Conservation (phyloP, 2,113 vertebrate genomes). For the Chaetorhynchus papuensis region DNA sequence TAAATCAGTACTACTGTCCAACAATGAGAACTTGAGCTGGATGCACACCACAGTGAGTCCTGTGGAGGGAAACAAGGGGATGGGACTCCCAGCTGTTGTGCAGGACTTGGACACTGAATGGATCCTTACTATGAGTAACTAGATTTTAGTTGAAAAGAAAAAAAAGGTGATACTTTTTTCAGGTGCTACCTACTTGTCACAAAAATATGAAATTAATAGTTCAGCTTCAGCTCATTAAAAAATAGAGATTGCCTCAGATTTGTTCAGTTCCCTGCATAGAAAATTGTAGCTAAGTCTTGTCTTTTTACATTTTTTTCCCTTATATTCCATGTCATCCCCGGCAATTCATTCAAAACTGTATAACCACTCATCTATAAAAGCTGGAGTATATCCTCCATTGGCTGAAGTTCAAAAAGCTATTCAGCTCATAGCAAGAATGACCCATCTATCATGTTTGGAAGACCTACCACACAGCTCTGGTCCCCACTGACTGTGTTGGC, state of each 20-base stretch:
- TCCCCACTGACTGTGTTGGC: neutral
- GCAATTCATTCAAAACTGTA: neutral
- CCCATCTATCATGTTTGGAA: neutral
- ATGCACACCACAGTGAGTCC: rapidly evolving
- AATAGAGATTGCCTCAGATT: neutral
- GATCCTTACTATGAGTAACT: neutral
- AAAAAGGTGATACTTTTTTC: neutral
- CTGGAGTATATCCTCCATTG: neutral
- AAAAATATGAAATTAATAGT: neutral
- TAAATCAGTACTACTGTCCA: neutral
- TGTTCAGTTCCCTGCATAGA: neutral
- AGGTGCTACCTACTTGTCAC: neutral
- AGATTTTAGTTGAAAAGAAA: neutral
- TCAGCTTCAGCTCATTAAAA: neutral
- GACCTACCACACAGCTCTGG: neutral
- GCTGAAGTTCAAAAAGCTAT: neutral
- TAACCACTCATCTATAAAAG: neutral
- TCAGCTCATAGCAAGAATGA: neutral
- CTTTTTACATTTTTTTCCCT: neutral
- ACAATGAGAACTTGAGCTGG: neutral
- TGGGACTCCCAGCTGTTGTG: neutral
- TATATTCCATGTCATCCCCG: neutral
- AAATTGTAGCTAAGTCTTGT: neutral
- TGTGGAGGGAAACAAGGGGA: neutral
- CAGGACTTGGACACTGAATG: neutral